A percentile compares a stretch with the other conserved stretches of the same genome.
phyloP scores from a whole-genome alignment of 2,113 vertebrate genomes.

The Prunella himalayana region DNA sequence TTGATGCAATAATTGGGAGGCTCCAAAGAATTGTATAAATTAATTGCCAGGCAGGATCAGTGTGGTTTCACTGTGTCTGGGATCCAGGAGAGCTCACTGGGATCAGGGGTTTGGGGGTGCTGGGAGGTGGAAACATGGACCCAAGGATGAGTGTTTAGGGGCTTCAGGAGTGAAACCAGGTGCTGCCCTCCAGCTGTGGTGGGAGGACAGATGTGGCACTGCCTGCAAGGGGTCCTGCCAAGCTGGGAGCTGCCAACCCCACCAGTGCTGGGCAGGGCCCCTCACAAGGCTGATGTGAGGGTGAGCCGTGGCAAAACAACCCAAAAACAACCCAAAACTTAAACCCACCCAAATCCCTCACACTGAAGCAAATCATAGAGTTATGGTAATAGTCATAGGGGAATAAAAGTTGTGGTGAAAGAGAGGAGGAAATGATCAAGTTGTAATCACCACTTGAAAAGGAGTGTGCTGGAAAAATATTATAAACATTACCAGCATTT shows the following conservation, averaged over 20 bases:
- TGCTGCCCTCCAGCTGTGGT: background rate
- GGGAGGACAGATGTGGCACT: background rate
- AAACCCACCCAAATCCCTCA: background rate
- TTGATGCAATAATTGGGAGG: background rate
- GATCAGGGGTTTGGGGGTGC: background rate
- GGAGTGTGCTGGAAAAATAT: background rate
- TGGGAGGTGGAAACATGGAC: background rate
- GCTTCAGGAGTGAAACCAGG: background rate
- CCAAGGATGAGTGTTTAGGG: background rate
- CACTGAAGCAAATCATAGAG: background rate
- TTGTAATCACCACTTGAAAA: background rate
- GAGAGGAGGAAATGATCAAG: background rate
- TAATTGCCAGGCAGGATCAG: rapidly evolving
- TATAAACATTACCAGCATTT: background rate
- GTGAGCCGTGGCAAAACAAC: background rate
- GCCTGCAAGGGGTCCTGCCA: background rate
- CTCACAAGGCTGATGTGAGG: no score
- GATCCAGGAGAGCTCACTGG: rapidly evolving
- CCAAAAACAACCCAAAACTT: background rate
- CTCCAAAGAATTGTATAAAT: background rate
- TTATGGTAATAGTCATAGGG: background rate
- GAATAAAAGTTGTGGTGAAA: background rate
- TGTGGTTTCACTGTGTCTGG: background rate
- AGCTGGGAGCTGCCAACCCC: background rate
- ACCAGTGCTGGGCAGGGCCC: background rate